A percentile compares a stretch with the other conserved stretches of the same genome.
Evolutionary conservation across 2,888 invertebrate species (phyloP).

Genomic region (Buathra laborator): DNA sequence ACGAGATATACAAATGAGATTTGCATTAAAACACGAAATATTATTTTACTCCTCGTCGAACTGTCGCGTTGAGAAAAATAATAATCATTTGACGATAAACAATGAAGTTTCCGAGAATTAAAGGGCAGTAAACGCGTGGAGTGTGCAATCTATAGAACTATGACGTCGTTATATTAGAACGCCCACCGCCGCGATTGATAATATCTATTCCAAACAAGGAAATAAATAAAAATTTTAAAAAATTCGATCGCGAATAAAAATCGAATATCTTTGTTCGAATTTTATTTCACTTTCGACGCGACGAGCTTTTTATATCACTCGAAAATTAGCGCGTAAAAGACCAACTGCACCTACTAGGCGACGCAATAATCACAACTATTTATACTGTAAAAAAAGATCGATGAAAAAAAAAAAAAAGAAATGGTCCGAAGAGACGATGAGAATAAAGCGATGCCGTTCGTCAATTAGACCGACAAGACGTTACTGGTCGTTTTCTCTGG

Average conservation of each 20-base stretch:
- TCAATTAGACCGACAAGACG: background rate
- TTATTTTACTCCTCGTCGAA: background rate
- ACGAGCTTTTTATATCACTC: background rate
- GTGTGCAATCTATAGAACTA: background rate
- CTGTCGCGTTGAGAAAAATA: background rate
- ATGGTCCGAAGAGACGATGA: background rate
- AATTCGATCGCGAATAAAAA: background rate
- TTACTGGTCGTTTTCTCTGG: background rate
- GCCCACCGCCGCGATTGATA: conserved; percentile 7
- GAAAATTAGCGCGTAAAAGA: background rate
- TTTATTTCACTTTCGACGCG: background rate
- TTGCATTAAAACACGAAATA: background rate
- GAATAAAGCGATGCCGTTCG: background rate
- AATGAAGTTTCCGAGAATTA: background rate
- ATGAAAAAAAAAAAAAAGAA: background rate
- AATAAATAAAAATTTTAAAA: background rate
- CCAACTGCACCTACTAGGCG: background rate
- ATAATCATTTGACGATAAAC: background rate
- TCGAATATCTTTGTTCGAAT: background rate
- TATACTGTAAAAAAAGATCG: background rate
- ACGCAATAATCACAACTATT: background rate
- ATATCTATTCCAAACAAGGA: background rate
- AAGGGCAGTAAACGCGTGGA: background rate
- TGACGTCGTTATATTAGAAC: conserved; percentile 15
- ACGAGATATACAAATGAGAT: background rate